Evolutionary conservation across 2,888 invertebrate genomes (phyloP).

Genomic region (Ennomos quercinarius): DNA sequence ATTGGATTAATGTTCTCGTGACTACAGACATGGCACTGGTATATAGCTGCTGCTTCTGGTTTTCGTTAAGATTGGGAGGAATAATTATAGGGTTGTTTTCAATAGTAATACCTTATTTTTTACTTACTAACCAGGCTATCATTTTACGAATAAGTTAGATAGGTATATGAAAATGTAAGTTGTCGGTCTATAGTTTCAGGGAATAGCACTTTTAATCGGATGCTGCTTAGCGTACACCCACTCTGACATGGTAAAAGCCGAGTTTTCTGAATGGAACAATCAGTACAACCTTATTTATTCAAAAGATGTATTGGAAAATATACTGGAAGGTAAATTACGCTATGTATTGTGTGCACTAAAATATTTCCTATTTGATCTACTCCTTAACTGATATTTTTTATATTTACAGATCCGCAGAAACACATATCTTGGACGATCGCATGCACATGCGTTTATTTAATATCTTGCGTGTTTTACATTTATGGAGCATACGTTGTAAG

Average conservation of each 20-base stretch:
- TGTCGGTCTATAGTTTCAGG: constrained; percentile 61
- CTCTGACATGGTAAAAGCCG: constrained; percentile 50
- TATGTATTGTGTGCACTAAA: too few relatives aligned
- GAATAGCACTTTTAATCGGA: constrained; percentile 48
- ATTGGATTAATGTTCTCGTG: too few relatives aligned
- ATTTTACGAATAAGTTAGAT: neutral
- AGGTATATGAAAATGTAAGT: neutral
- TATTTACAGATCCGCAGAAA: constrained; percentile 64
- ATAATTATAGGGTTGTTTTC: constrained; percentile 73
- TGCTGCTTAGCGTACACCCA: constrained; percentile 56
- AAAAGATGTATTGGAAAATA: constrained; percentile 57
- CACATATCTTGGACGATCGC: constrained; percentile 57
- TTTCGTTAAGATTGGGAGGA: constrained; percentile 75
- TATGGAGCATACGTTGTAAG: constrained; percentile 76
- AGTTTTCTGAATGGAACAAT: constrained; percentile 53
- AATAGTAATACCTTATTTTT: constrained; percentile 54
- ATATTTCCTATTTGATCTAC: too few relatives aligned
- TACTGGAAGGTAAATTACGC: constrained; percentile 56
- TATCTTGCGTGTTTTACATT: constrained; percentile 61
- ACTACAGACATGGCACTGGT: constrained; percentile 62
- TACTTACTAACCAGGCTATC: neutral
- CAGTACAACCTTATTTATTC: constrained; percentile 62
- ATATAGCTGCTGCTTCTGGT: constrained; percentile 81
- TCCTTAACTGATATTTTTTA: neutral
- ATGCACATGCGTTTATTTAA: constrained; percentile 60